Evolutionary conservation across 2,888 invertebrate species (phyloP), one percentile per base, ranked within the genome.

Genomic region (Cerastis leucographa): DNA sequence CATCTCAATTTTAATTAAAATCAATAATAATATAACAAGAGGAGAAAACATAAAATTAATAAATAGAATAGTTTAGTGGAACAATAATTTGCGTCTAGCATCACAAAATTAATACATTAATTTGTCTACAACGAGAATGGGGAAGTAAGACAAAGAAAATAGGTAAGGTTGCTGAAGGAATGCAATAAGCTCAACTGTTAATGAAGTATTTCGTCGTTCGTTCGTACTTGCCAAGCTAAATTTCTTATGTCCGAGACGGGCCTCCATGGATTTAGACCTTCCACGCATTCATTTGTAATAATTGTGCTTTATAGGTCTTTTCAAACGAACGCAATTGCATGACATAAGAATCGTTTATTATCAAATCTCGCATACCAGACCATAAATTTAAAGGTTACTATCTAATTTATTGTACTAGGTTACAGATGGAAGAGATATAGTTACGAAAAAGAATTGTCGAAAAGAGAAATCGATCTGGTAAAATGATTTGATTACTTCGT

Each of bases 141-240:
- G n/a, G 68, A 44, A 51, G 22, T 64, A 61, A 66, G 9, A 49
- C 12, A 64, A 51, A 35, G 56, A 65, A 73, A 72, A 64, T 25
- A 74, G 64, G n/a, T 56, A 78, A 77, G 67, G 59, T 65, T 68
- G 70, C 76, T 82, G 74, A 76, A 87, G 91, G 92, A 92, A 93
- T 90, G 89, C 81, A 74, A 74, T 77, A 90, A 89, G 87, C 89
- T 85, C 87, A 84, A 87, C 76, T 81, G 78, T 81, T 74, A 78
- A 74, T 83, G 59, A 78, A 72, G 76, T 76, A 65, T 74, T 82
- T 79, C 29, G 56, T 92, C 91, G 92, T 92, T 92, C 92, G 92
- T 89, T 92, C 90, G 91, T 89, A 85, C 88, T 89, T 89, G 89
- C 91, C 91, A 89, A 89, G 83, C 66, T 83, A 71, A 75, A 62